A percentile compares a stretch with the other conserved stretches of the same genome.
Evolutionary conservation across 1,140 invertebrate species (phyloP).

Genomic region (Drosophila lini): DNA sequence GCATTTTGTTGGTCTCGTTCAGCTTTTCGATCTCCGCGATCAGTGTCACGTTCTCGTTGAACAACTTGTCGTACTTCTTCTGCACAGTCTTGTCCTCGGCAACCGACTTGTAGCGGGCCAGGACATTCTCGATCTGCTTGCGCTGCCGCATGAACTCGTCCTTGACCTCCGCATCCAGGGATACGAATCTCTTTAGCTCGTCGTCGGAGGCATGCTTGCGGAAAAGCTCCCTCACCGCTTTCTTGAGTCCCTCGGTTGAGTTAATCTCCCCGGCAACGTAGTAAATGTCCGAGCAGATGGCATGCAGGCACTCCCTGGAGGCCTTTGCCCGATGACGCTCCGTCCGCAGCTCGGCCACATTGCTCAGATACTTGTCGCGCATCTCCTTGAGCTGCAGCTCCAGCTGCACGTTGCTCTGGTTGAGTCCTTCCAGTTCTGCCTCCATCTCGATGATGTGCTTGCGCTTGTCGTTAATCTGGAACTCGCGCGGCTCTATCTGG

Average conservation of each 20-base stretch:
- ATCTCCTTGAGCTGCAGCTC: conserved; percentile 90
- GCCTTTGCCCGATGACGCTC: conserved; percentile 88
- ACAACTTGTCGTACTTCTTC: conserved; percentile 74
- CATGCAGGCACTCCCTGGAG: conserved; percentile 89
- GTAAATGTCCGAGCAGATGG: conserved; percentile 92
- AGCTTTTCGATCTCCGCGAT: conserved; percentile 86
- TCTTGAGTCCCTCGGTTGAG: conserved; percentile 90
- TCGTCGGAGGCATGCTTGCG: conserved; percentile 88
- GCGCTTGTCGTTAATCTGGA: conserved; percentile 91
- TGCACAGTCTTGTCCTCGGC: conserved; percentile 62
- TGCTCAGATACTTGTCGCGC: conserved; percentile 90
- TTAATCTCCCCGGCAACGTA: conserved; percentile 90
- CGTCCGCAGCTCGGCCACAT: conserved; percentile 88
- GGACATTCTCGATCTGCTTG: conserved; percentile 91
- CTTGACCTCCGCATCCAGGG: conserved; percentile 89
- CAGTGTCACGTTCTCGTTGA: conserved; percentile 90
- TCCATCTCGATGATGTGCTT: conserved; percentile 91
- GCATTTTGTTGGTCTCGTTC: conserved; percentile 49
- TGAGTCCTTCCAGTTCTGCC: conserved; percentile 87
- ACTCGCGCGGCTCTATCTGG: conserved; percentile 93
- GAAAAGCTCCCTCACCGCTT: conserved; percentile 88
- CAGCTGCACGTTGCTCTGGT: conserved; percentile 87
- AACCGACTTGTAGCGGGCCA: conserved; percentile 86
- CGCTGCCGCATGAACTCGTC: conserved; percentile 92
- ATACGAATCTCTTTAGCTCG: conserved; percentile 87